phyloP scores from a whole-genome alignment of 2,888 invertebrate species.

The Hyppa rectilinea region DNA sequence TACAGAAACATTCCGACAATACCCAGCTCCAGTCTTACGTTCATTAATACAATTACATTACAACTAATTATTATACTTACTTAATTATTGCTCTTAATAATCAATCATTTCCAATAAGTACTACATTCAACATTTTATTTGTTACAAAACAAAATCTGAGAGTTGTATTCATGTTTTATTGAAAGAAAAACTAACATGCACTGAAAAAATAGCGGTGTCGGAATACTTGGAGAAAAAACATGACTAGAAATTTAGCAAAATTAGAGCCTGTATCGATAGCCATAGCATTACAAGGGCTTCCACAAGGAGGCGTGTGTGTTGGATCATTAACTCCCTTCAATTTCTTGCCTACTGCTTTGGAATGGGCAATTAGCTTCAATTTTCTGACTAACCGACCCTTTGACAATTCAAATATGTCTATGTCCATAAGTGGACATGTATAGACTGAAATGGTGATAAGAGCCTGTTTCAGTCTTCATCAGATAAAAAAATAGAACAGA shows the following conservation, averaged over 20 bases:
- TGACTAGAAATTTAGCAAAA: no score
- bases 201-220: background rate
- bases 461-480: background rate
- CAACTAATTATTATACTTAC: constrained; percentile 18
- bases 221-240: no score
- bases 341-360: no score
- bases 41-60: constrained; percentile 49
- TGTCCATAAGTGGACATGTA: no score
- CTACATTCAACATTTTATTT: background rate
- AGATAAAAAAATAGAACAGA: background rate
- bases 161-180: background rate
- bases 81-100: constrained; percentile 49
- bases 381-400: no score
- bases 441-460: background rate
- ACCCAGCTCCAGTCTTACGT: constrained; percentile 62
- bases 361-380: no score
- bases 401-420: no score
- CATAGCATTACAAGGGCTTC: no score
- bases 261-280: no score
- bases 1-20: constrained; percentile 52
- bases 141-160: background rate
- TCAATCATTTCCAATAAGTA: constrained; percentile 71
- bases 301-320: no score
- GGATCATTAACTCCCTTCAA: no score
- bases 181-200: background rate